phyloP scores from a whole-genome alignment of 92 coral and sea anemone genomes.

The Umimayanthus chanpuru region DNA sequence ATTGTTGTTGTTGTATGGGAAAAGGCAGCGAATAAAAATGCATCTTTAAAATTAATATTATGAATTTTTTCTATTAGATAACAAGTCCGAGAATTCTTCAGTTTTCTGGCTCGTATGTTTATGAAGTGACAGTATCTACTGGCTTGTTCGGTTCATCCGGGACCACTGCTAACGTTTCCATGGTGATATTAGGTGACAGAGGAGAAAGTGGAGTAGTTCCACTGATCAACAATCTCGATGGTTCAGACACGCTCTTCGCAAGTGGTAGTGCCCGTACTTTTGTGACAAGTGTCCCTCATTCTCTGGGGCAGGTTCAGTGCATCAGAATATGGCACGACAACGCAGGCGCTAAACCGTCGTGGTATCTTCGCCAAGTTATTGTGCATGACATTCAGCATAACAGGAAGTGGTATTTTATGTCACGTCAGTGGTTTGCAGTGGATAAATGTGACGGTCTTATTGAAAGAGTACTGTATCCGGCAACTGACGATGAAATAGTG shows the following conservation, averaged over 20 bases:
- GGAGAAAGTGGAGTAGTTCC: conserved; percentile 68
- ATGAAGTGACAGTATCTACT: conserved; percentile 80
- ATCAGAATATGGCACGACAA: conserved; percentile 88
- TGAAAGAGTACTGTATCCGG: conserved; percentile 64
- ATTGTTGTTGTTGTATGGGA: too few relatives aligned
- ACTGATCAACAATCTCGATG: conserved; percentile 54
- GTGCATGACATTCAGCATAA: conserved; percentile 63
- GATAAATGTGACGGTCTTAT: conserved; percentile 75
- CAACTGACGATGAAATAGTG: conserved; percentile 56
- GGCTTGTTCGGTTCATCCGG: conserved; percentile 81
- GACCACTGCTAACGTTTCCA: conserved; percentile 82
- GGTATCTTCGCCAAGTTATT: conserved; percentile 68
- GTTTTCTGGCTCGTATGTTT: conserved; percentile 51
- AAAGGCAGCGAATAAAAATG: too few relatives aligned
- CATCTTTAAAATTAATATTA: not conserved
- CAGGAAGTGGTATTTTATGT: conserved; percentile 66
- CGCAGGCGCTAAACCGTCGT: conserved; percentile 71
- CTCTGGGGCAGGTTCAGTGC: conserved; percentile 70
- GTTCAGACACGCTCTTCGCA: conserved; percentile 52
- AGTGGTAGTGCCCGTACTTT: conserved; percentile 73
- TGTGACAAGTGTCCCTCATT: conserved; percentile 54
- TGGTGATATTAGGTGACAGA: conserved; percentile 66
- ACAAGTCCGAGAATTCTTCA: not conserved
- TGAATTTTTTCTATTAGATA: not conserved
- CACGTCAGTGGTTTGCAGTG: conserved; percentile 80